These are phyloP conservation scores for Salvelinus alpinus DNA, from an alignment of 2,113 vertebrate species.

Conservation along the genomic window DNA sequence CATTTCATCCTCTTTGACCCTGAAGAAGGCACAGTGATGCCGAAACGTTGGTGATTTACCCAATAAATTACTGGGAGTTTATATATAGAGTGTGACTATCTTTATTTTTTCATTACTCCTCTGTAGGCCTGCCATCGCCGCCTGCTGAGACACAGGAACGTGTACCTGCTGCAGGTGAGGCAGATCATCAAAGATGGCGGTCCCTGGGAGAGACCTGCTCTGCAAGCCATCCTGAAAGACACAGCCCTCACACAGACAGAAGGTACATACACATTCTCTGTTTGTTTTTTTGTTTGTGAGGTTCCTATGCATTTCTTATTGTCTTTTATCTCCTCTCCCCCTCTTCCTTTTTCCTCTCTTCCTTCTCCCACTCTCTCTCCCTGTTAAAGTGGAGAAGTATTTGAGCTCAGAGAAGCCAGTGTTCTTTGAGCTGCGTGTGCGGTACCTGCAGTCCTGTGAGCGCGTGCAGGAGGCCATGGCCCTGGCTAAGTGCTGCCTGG, in stretches of 20 bases:
- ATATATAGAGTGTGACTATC: too few relatives aligned
- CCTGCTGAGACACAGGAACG: slow-evolving; percentile 87
- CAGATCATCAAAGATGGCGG: slow-evolving; percentile 92
- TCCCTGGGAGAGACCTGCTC: slow-evolving; percentile 91
- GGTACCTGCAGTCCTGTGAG: slow-evolving; percentile 96
- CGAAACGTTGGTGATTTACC: too few relatives aligned
- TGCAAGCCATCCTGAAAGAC: slow-evolving; percentile 90
- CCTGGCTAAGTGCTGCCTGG: slow-evolving; percentile 91
- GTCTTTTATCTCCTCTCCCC: not conserved
- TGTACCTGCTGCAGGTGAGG: slow-evolving; percentile 89
- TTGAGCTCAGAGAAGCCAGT: slow-evolving; percentile 90
- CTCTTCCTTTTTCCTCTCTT: too few relatives aligned
- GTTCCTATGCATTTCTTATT: not conserved
- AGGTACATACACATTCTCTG: slow-evolving; percentile 36
- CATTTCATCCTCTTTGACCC: not conserved
- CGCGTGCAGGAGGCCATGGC: slow-evolving; percentile 91
- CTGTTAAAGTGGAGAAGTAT: slow-evolving; percentile 84
- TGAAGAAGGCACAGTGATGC: too few relatives aligned
- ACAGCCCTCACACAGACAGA: slow-evolving; percentile 82
- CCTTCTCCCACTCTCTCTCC: not conserved
- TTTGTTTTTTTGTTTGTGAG: not conserved
- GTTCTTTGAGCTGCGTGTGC: slow-evolving; percentile 94
- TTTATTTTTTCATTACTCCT: not conserved
- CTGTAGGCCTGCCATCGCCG: slow-evolving; percentile 86
- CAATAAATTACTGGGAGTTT: too few relatives aligned